A percentile compares a stretch with the other conserved stretches of the same genome.
Evolutionary conservation across 2,888 invertebrate species (phyloP).

Genomic region (Drosophila maculinotata): DNA sequence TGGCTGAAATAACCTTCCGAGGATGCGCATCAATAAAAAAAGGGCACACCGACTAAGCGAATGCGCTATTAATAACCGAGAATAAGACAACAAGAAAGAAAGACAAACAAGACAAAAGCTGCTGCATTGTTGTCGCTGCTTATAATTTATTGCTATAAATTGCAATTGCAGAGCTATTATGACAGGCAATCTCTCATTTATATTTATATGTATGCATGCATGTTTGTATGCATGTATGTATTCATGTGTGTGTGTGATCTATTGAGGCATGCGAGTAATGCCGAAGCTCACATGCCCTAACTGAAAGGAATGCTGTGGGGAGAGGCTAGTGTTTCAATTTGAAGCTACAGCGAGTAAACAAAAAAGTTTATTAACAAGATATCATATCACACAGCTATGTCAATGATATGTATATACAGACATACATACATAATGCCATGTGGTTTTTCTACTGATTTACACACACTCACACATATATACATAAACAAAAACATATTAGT

Average conservation of each 20-base stretch:
- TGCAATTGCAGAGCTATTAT: slow-evolving; percentile 64
- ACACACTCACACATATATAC: neutral
- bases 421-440: slow-evolving; percentile 40
- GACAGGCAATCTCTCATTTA: slow-evolving; percentile 31
- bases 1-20: slow-evolving; percentile 7
- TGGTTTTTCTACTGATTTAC: slow-evolving; percentile 28
- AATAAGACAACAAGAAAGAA: slow-evolving; percentile 1
- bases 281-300: slow-evolving; percentile 33
- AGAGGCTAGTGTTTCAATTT: neutral
- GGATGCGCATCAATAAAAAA: slow-evolving; percentile 1
- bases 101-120: neutral
- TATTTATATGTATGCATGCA: neutral
- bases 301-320: neutral
- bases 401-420: slow-evolving; percentile 31
- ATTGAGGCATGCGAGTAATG: slow-evolving; percentile 6
- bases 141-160: slow-evolving; percentile 61
- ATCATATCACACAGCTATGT: slow-evolving; percentile 32
- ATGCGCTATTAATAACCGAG: slow-evolving; percentile 42
- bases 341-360: slow-evolving; percentile 30
- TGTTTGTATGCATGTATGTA: neutral
- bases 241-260: slow-evolving; percentile 20
- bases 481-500: neutral
- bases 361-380: slow-evolving; percentile 18
- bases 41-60: slow-evolving; percentile 15
- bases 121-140: slow-evolving; percentile 30